Evolutionary conservation across 1,140 invertebrate species (phyloP).

Genomic region (Eufriesea mexicana): DNA sequence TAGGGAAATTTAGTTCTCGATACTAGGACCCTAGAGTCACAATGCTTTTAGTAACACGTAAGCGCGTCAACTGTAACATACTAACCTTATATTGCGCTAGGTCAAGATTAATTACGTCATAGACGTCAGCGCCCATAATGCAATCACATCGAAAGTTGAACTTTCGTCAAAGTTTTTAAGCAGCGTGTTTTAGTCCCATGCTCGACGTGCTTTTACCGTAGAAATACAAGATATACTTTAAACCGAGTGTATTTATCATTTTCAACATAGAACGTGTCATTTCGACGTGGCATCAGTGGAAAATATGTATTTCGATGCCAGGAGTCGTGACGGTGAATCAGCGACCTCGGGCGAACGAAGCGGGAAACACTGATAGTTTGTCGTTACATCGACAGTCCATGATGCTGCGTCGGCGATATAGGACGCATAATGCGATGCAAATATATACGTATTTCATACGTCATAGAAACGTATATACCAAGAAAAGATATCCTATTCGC

Average conservation of each 20-base stretch:
- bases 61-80: neutral
- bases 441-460: neutral
- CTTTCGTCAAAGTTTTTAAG: neutral
- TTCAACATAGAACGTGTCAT: neutral
- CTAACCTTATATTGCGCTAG: neutral
- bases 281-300: neutral
- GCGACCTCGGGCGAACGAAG: neutral
- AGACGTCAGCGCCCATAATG: neutral
- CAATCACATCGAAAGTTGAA: neutral
- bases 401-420: neutral
- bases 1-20: conserved; percentile 10
- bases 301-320: neutral
- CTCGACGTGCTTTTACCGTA: neutral
- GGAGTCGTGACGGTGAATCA: conserved; percentile 4
- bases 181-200: too few species aligned
- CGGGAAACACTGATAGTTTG: conserved; percentile 4
- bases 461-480: neutral
- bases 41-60: neutral
- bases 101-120: conserved; percentile 21
- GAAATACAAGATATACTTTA: neutral
- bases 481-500: neutral
- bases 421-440: neutral
- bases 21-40: neutral
- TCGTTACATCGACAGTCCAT: conserved; percentile 12
- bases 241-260: neutral